Evolutionary conservation across 2,113 vertebrate genomes (phyloP).

Genomic region (Aspiorhynchus laticeps): DNA sequence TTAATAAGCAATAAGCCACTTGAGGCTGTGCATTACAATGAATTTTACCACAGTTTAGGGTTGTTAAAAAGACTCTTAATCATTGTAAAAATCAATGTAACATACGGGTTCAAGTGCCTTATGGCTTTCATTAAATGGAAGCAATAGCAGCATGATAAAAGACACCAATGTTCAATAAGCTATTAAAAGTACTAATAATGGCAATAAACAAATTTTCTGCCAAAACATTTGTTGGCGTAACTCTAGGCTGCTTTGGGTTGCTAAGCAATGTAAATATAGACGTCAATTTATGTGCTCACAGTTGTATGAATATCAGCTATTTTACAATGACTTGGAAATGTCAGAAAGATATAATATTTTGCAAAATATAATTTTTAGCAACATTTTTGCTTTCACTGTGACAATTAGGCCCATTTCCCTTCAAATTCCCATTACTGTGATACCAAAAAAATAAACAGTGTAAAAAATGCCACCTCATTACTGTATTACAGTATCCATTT

Average conservation of each 20-base stretch:
- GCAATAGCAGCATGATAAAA: slow-evolving; percentile 8
- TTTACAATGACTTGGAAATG: not conserved
- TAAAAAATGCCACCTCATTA: no score
- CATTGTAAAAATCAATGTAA: slow-evolving; percentile 32
- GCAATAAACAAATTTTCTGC: not conserved
- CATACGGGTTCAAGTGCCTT: slow-evolving; percentile 17
- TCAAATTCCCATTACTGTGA: not conserved
- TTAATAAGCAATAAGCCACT: slow-evolving; percentile 29
- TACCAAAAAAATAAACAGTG: no score
- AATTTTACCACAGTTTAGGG: slow-evolving; percentile 25
- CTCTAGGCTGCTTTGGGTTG: slow-evolving; percentile 3
- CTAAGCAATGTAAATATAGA: not conserved
- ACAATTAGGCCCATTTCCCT: not conserved
- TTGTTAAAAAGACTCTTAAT: slow-evolving; percentile 4
- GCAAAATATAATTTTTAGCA: no score
- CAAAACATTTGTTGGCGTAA: not conserved
- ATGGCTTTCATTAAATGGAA: slow-evolving; percentile 16
- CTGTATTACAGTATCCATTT: no score
- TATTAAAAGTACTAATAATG: not conserved
- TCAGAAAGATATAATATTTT: not conserved
- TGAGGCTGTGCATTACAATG: not conserved
- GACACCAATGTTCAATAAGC: not conserved
- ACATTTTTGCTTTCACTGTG: no score
- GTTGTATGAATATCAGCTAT: not conserved
- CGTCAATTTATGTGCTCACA: not conserved